Evolutionary conservation across 2,797 vertebrate genomes (phyloP).

Genomic region (Falco berigora): DNA sequence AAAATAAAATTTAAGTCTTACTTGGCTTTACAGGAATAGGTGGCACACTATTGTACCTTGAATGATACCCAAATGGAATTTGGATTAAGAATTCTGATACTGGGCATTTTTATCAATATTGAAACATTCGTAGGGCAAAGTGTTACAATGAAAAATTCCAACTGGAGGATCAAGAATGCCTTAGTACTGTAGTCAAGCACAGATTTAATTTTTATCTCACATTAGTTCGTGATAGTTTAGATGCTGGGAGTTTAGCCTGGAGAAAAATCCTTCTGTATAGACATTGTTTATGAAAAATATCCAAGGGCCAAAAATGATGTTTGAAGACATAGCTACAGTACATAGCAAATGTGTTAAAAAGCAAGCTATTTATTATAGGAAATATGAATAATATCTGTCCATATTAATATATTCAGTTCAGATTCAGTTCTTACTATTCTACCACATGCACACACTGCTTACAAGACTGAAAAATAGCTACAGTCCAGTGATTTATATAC

Average conservation of each 20-base stretch:
- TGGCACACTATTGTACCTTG: neutral
- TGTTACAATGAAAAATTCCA: neutral
- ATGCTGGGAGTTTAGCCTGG: neutral
- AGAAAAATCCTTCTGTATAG: neutral
- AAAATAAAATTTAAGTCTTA: neutral
- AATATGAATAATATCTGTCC: neutral
- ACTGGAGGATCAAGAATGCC: neutral
- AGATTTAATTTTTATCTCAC: neutral
- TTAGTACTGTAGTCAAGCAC: neutral
- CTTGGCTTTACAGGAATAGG: neutral
- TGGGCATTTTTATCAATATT: neutral
- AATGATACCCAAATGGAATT: neutral
- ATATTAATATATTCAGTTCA: neutral
- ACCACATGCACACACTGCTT: neutral
- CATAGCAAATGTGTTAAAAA: neutral
- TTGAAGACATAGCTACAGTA: neutral
- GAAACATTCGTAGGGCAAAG: neutral
- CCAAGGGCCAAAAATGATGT: neutral
- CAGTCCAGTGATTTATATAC: neutral
- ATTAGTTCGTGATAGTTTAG: neutral
- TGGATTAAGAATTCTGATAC: neutral
- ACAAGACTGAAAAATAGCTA: neutral
- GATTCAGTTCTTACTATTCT: neutral
- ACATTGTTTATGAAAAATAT: neutral
- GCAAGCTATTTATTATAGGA: constrained; percentile 9